phyloP scores from a whole-genome alignment of 2,797 vertebrate species.

The Microtus agrestis region DNA sequence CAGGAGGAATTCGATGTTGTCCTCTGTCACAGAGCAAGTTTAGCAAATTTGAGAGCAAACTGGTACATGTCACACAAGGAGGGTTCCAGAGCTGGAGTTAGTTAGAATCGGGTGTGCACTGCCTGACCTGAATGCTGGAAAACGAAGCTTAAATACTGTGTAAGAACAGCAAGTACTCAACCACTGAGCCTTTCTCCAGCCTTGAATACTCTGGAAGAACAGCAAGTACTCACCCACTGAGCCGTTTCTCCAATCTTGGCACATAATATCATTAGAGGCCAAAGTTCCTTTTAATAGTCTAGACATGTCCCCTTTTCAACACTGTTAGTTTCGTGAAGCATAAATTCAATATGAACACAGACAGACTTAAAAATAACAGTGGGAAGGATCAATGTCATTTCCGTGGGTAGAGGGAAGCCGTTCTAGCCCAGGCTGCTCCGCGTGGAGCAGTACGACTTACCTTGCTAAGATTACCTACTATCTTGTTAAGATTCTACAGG shows the following conservation, averaged over 20 bases:
- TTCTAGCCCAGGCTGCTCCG: accelerated
- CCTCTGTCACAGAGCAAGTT: neutral
- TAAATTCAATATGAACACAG: neutral
- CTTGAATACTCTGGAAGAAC: neutral
- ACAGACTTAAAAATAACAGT: neutral
- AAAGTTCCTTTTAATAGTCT: neutral
- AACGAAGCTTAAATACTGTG: neutral
- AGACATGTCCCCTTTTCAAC: neutral
- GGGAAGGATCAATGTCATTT: neutral
- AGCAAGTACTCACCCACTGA: neutral
- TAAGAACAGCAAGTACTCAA: neutral
- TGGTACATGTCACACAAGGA: neutral
- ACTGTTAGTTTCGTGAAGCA: neutral
- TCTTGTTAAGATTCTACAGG: neutral
- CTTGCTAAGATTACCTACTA: neutral
- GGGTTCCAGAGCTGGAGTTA: neutral
- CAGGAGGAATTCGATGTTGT: neutral
- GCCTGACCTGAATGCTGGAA: neutral
- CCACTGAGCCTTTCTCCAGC: neutral
- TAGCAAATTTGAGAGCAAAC: neutral
- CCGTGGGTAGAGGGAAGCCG: neutral
- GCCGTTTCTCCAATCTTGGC: neutral
- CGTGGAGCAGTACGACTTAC: neutral
- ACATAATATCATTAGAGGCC: neutral
- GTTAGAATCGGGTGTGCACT: neutral